Base-by-base conservation (phyloP, 1,140 invertebrate genomes). In the Eubasilissa regina region DNA sequence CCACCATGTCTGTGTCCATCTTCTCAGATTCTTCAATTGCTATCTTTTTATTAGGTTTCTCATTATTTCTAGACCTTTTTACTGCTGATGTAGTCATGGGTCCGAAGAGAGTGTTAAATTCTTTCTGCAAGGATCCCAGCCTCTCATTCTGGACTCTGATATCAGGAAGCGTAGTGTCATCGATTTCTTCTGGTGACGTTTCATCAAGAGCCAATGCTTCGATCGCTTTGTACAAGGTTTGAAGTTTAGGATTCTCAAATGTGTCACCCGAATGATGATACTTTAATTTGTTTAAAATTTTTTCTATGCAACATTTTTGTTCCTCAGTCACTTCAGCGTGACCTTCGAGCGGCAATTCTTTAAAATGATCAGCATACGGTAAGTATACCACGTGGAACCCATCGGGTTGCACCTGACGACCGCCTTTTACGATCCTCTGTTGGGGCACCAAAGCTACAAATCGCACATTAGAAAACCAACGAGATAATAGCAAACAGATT, bases 181-280 rank as follows among this genome's bases (percentile, higher is more conserved):
- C 64, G 12, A 74, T 43, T 60, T 56, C 21, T 62, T 55, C 45
- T 8, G 66, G 77, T 35, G 58, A 48, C 3, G 12, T n/a, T 75
- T 79, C 77, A 6, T 80, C 56, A 0, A 83, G 66, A 13, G 82
- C 82, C 13, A 83, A 75, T 1, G 82, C 77, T 77, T 83, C 82
- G 13, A 83, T 77, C 17, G 80, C 79, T 51, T 60, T 76, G 35
- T 83, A 77, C 25, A 81, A 35, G 12, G 66, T 77, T 64, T 80
- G 77, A 13, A 83, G 73, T 70, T 83, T 77, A 0, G 82, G 82
- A 75, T 83, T 83, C 75, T 79, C 77, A 70, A 83, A 81, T 19
- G 43, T 75, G 13, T 78, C 77, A 0, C 53, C 51, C 10, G 44
- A 15, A 21, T 62, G 79, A 13, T 75, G 45, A 70, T 79, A 58